These are phyloP conservation scores for Fringilla coelebs DNA, from an alignment of 2,797 vertebrate genomes.

Conservation along the genomic window DNA sequence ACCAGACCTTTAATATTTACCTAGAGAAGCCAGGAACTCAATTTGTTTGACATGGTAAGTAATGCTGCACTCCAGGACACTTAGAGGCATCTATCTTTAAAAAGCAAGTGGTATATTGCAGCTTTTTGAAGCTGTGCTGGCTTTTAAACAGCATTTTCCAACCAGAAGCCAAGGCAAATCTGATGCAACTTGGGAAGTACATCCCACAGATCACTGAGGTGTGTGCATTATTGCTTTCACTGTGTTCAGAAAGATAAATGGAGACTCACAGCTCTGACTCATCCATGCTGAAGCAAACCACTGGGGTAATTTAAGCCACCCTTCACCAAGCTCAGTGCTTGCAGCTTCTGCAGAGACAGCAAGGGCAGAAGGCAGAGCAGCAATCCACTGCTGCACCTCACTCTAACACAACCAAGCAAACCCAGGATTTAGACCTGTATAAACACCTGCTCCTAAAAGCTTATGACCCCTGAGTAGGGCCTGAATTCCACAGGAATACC, in stretches of 20 bases:
- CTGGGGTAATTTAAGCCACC: neutral
- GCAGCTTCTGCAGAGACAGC: neutral
- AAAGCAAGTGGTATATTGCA: neutral
- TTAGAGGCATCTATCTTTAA: neutral
- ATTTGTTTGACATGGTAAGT: neutral
- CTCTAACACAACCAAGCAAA: neutral
- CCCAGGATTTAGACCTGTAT: neutral
- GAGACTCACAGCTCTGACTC: neutral
- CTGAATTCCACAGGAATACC: neutral
- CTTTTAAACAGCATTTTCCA: constrained; percentile 4
- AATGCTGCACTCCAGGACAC: neutral
- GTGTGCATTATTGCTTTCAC: neutral
- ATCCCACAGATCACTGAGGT: neutral
- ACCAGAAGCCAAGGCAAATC: neutral
- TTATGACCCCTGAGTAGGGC: neutral
- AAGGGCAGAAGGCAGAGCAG: neutral
- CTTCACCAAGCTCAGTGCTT: neutral
- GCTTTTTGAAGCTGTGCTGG: neutral
- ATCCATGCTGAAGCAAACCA: neutral
- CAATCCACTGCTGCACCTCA: neutral
- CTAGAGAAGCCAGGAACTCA: neutral
- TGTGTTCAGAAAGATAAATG: neutral
- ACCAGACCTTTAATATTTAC: neutral
- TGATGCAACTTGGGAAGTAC: neutral
- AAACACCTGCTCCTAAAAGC: neutral